Base-by-base conservation (phyloP, 1,140 invertebrate species). In the Paralvinella palmiformis region DNA sequence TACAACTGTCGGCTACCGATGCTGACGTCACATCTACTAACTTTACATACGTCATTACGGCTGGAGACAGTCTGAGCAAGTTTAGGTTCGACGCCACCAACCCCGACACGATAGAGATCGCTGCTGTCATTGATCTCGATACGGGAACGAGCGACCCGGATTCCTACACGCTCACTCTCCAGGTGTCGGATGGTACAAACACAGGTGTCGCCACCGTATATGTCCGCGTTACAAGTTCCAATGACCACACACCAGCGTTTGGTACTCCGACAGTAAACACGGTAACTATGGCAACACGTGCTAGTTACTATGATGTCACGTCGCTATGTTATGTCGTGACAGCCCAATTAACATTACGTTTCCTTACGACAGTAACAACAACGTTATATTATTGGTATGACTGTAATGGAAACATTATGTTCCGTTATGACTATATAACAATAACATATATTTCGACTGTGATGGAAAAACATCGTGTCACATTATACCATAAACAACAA, bases 21-120 rank as follows among this genome's bases (percentile, higher is more conserved):
- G 45, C 6, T n/a, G 6, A 50, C 17, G 45, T 50, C 20, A 50
- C 45, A 27, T 50, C 45, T 22, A 1, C 71, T 1, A 52, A 58
- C 17, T 62, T 72, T n/a, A 59, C 68, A 13, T 72, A 66, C 58
- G 45, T 45, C 13, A 58, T 68, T 27, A 48, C n/a, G 13, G 0
- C 35, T 61, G 62, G 66, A 37, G 35, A 67, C 44, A 37, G 52
- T 50, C 33, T 60, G 24, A 53, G 57, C 0, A 66, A 68, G 24
- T 72, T 72, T 55, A 5, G 4, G 45, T 50, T 50, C 45, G 27
- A 50, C 20, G 20, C 6, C 20, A 50, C 20, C 6, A 27, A 50
- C 20, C 17, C 20, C 45, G 6, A 50, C 45, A 50, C 45, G 45
- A 22, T 50, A 10, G 27, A 6, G 45, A 44, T 44, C 13, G n/a